A percentile compares a stretch with the other conserved stretches of the same genome.
phyloP scores from a whole-genome alignment of 2,888 invertebrate species.

The Drosophila kuntzei region DNA sequence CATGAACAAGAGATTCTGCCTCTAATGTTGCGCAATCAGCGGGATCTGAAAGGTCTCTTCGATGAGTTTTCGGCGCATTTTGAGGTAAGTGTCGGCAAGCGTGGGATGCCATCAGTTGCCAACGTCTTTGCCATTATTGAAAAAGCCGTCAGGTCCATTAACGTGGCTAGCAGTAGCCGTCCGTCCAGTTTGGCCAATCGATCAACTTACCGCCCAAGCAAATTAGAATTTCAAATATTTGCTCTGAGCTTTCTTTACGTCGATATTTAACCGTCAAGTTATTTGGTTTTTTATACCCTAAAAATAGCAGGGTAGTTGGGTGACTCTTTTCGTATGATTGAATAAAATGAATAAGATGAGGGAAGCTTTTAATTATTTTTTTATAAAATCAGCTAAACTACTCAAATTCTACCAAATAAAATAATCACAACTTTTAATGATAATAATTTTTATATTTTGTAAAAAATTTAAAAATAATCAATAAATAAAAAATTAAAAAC shows the following conservation, averaged over 20 bases:
- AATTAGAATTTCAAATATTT: slow-evolving; percentile 62
- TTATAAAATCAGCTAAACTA: no score
- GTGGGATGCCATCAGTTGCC: slow-evolving; percentile 24
- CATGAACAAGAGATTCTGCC: slow-evolving; percentile 87
- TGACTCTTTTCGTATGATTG: neutral
- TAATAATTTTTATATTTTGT: no score
- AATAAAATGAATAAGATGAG: neutral
- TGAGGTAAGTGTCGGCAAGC: slow-evolving; percentile 78
- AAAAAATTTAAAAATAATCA: no score
- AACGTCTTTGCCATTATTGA: neutral
- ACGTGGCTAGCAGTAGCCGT: slow-evolving; percentile 43
- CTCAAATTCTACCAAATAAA: no score
- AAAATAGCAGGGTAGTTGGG: neutral
- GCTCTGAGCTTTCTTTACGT: slow-evolving; percentile 4
- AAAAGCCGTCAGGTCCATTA: slow-evolving; percentile 17
- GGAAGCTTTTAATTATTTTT: neutral
- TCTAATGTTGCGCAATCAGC: slow-evolving; percentile 82
- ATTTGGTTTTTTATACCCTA: slow-evolving; percentile 10
- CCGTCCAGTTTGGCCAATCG: slow-evolving; percentile 59
- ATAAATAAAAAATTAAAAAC: no score
- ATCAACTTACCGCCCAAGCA: slow-evolving; percentile 47
- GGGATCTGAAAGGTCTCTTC: slow-evolving; percentile 83
- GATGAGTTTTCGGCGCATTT: slow-evolving; percentile 83
- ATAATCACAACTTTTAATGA: no score
- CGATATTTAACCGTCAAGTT: slow-evolving; percentile 14